Base-by-base conservation (phyloP, 1,140 invertebrate species). In the Acyrthosiphon pisum region DNA sequence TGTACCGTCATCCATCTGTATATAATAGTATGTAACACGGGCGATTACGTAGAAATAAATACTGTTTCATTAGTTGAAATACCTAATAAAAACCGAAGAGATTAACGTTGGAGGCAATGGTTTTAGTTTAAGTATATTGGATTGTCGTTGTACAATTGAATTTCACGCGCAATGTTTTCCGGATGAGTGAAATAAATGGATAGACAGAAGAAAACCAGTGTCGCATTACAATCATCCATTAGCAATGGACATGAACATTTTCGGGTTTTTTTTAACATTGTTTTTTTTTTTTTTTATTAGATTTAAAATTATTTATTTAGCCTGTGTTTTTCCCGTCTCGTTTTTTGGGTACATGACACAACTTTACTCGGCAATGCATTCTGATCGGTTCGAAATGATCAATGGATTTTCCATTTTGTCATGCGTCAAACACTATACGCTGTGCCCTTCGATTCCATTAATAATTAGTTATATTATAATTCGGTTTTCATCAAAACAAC, bases 191-290 rank as follows among this genome's bases (percentile, higher is more conserved):
- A 89, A 53, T 50, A 53, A 53, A 53, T 50, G 48, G 46, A 48
- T 89, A 50, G 46, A 50, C 7, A 88, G n/a, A 46, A 53, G 48
- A 53, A 89, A 50, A 50, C 46, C 48, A 37, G 46, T 35, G n/a
- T 53, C 87, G n/a, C n/a, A 89, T 89, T 53, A 35, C n/a, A 53
- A 88, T 88, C 46, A 88, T 50, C 86, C 30, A 88, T 88, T 35
- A 88, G n/a, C n/a, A 44, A 22, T 35, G n/a, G 8, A 35, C 46
- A 44, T 88, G n/a, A 50, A 50, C 14, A 50, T 18, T 50, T 87
- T 46, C 1, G 3, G 87, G 22, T 23, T 35, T 89, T 53, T 84
- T 89, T 53, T 26, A 50, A 30, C 23, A 86, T 30, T 46, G 41
- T 22, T 46, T 46, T 46, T 30, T 26, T 46, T 83, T 83, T 53